Base-by-base conservation (phyloP, 2,113 vertebrate species). In the Microtus ochrogaster region DNA sequence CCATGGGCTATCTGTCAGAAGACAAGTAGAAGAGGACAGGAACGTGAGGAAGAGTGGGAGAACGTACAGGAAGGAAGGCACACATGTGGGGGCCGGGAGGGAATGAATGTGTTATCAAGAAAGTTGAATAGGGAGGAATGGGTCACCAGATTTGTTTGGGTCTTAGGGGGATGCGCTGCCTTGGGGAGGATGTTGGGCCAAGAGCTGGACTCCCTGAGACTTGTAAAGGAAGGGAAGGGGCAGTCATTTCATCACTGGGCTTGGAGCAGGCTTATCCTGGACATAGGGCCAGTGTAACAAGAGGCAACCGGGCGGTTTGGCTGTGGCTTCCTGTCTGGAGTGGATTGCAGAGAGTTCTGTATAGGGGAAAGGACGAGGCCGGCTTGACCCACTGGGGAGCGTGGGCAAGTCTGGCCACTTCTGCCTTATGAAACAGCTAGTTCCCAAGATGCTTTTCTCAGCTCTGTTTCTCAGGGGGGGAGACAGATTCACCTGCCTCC, bases 121-220 rank as follows among this genome's bases (percentile, higher is more conserved):
- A 11, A 0, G 0, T 55, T n/a, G n/a, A n/a, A 4, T 24, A 16
- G 0, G 24, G 33, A 47, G 12, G 44, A 72, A 4, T 13, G 52
- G 30, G 74, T 7, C 70, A 2, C 22, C 8, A 0, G 9, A 5
- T 74, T 41, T 61, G 79, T 41, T 47, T 39, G 52, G 61, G 28
- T 6, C 49, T 10, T 22, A 3, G 41, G 33, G 11, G 8, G 8
- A 22, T 14, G 16, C 4, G 30, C 3, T 30, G 81, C 63, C 74
- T 17, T 17, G 44, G n/a, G 68, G n/a, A 68, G 82, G 55, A 44
- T 7, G 21, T 24, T 19, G 5, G 55, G n/a, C 16, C 28, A 26
- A 41, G 17, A 17, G 17, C 55, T 26, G 4, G 33, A n/a, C 36
- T 66, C 55, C 36, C 47, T 13, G 26, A 7, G 30, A 17, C 66